Percentiles rank a stretch among this genome's conserved stretches.
phyloP scores from a whole-genome alignment of 2,888 invertebrate species.

The Dicycla oo region DNA sequence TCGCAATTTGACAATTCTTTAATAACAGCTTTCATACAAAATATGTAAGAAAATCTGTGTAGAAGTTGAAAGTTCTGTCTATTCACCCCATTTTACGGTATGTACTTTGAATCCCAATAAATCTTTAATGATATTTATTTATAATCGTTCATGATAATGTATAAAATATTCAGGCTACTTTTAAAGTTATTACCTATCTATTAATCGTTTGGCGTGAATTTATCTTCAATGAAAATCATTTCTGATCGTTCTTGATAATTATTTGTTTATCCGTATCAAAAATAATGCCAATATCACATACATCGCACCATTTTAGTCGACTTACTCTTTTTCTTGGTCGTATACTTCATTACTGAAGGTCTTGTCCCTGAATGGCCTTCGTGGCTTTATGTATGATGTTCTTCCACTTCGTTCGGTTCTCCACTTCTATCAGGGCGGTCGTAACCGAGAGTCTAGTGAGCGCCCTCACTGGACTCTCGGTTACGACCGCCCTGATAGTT shows the following conservation, averaged over 20 bases:
- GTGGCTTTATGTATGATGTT: background rate
- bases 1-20: too few species aligned
- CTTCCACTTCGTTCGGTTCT: background rate
- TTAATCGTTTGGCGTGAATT: background rate
- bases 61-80: too few species aligned
- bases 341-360: background rate
- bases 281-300: background rate
- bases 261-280: background rate
- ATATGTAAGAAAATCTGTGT: too few species aligned
- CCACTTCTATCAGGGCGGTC: background rate
- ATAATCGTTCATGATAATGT: conserved; percentile 25
- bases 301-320: background rate
- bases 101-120: background rate
- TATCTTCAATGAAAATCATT: conserved; percentile 6
- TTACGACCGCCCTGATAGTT: too few species aligned
- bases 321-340: background rate
- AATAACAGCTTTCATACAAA: too few species aligned
- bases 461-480: too few species aligned
- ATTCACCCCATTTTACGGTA: too few species aligned
- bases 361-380: too few species aligned
- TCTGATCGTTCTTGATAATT: background rate
- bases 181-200: background rate
- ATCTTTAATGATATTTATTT: background rate
- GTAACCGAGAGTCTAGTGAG: background rate
- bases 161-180: conserved; percentile 4